phyloP scores from a whole-genome alignment of 30 jellyfish, hydroid and myxozoan genomes.

The Sanderia malayensis region DNA sequence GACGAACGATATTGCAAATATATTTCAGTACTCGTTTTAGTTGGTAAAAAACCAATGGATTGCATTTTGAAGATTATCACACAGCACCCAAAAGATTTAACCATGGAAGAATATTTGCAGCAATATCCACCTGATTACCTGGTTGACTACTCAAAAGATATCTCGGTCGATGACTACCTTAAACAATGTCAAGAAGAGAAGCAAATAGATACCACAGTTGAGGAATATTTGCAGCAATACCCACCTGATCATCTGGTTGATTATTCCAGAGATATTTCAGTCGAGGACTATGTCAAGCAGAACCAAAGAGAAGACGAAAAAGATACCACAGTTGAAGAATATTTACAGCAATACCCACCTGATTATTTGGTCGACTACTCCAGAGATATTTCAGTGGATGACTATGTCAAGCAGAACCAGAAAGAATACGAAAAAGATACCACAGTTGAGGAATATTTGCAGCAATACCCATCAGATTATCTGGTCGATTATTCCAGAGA shows the following conservation, averaged over 20 bases:
- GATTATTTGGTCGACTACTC: not conserved
- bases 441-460: conserved; percentile 34
- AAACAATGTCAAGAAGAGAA: not conserved
- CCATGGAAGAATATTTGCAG: not conserved
- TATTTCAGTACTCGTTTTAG: not conserved
- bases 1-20: not conserved
- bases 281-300: not conserved
- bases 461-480: not conserved
- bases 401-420: not conserved
- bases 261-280: not conserved
- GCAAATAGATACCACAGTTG: conserved; percentile 11
- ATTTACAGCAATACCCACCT: conserved; percentile 5
- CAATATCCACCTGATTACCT: not conserved
- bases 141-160: not conserved
- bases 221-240: conserved; percentile 21
- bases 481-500: not conserved
- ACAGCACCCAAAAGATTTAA: not conserved
- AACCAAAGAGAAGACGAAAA: not conserved
- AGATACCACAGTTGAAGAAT: conserved; percentile 38
- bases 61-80: not conserved
- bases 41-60: not conserved
- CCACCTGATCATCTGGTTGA: not conserved
- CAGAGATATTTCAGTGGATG: conserved; percentile 12
- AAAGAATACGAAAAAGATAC: conserved; percentile 1
- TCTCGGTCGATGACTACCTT: not conserved